phyloP scores from a whole-genome alignment of 1,140 invertebrate genomes.

The Aphaenogaster rudis region DNA sequence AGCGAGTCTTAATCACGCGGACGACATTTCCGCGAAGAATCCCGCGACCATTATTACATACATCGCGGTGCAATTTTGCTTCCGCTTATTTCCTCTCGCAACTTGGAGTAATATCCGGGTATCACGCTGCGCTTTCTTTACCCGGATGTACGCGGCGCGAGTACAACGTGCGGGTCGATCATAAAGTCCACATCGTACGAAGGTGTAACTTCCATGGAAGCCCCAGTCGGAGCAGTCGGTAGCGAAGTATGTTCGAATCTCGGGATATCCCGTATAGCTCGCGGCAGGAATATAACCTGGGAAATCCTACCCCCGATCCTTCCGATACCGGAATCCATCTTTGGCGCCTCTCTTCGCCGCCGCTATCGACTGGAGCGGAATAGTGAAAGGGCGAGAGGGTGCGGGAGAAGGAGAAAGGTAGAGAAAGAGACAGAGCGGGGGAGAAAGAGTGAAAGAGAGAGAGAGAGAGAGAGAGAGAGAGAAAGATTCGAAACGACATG shows the following conservation, averaged over 20 bases:
- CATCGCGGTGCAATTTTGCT: not conserved
- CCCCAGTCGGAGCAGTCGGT: conserved; percentile 66
- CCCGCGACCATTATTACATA: not conserved
- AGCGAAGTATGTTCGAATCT: conserved; percentile 66
- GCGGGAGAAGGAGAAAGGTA: not conserved
- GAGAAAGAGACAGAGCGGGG: not conserved
- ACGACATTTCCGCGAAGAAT: not conserved
- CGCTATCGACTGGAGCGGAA: conserved; percentile 44
- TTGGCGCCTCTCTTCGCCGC: conserved; percentile 62
- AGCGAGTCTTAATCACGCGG: not conserved
- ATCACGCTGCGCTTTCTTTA: conserved; percentile 30
- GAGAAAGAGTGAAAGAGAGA: not conserved
- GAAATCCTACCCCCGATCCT: conserved; percentile 74
- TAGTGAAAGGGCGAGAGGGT: conserved; percentile 34
- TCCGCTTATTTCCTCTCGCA: not conserved
- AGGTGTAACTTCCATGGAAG: conserved; percentile 68
- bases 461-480: conserved; percentile 48
- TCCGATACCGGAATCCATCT: conserved; percentile 77
- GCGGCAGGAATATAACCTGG: conserved; percentile 73
- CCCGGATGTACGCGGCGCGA: not conserved
- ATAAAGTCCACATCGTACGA: conserved; percentile 62
- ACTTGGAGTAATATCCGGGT: conserved; percentile 17
- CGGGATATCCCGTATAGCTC: conserved; percentile 71
- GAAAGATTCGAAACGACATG: conserved; percentile 31
- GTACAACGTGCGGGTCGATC: conserved; percentile 48